These are phyloP conservation scores for Palaemon carinicauda DNA, from an alignment of 1,140 invertebrate genomes.

Conservation along the genomic window DNA sequence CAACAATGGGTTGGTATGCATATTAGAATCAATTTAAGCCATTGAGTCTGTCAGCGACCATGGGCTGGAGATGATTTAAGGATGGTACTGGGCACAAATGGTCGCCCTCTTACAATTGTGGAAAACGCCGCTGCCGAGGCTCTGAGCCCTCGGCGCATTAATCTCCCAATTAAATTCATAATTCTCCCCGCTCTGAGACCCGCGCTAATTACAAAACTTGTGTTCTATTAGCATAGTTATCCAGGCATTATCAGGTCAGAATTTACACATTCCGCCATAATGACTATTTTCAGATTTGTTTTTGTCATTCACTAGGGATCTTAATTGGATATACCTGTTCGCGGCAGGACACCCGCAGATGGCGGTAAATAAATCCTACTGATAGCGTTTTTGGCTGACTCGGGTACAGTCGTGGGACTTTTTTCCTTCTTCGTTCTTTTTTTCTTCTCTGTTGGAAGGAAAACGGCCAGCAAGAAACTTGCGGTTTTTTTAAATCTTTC, in stretches of 20 bases:
- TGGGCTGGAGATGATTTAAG: too few species aligned
- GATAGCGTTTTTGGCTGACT: too few species aligned
- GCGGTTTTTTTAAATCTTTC: too few species aligned
- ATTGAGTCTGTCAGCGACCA: too few species aligned
- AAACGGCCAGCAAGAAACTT: too few species aligned
- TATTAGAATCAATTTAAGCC: too few species aligned
- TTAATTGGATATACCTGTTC: constrained; percentile 44
- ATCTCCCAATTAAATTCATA: constrained; percentile 33
- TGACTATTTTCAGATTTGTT: constrained; percentile 37
- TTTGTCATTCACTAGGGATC: background rate
- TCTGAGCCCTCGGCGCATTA: background rate
- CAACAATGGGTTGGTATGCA: too few species aligned
- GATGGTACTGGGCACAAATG: background rate
- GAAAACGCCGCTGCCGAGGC: background rate
- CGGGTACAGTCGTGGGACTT: too few species aligned
- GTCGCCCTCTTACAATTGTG: constrained; percentile 8
- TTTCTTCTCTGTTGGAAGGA: too few species aligned
- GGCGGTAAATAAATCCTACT: too few species aligned
- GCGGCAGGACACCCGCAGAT: background rate
- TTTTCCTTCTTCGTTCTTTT: too few species aligned
- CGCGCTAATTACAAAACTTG: constrained; percentile 34
- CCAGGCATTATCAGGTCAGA: constrained; percentile 15
- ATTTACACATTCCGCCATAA: constrained; percentile 42
- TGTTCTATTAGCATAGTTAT: constrained; percentile 33
- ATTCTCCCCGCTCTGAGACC: constrained; percentile 9